Percentiles rank a stretch among this genome's conserved stretches.
These are phyloP conservation scores for Atta cephalotes DNA, from an alignment of 1,140 invertebrate species.

Conservation along the genomic window DNA sequence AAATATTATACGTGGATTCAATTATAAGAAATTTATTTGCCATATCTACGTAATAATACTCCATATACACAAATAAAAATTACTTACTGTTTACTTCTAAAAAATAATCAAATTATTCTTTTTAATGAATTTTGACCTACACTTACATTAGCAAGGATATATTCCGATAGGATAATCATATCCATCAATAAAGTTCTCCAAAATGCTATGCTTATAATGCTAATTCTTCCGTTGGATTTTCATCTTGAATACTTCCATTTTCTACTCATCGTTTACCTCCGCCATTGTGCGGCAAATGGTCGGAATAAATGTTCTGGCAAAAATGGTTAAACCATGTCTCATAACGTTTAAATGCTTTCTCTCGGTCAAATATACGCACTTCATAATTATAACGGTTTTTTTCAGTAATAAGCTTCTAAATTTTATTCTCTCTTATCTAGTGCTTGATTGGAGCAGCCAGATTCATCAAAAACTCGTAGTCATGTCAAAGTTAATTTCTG, in stretches of 20 bases:
- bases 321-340: conserved; percentile 13
- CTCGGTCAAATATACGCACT: neutral
- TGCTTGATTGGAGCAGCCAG: neutral
- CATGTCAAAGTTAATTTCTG: conserved; percentile 26
- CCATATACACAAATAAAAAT: conserved; percentile 23
- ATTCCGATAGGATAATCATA: neutral
- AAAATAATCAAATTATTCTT: conserved; percentile 28
- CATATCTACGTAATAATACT: conserved; percentile 38
- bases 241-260: conserved; percentile 53
- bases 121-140: neutral
- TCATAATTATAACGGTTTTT: neutral
- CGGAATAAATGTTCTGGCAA: conserved; percentile 18
- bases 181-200: conserved; percentile 63
- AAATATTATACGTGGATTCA: conserved; percentile 7
- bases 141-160: conserved; percentile 34
- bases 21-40: conserved; percentile 54
- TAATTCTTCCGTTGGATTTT: conserved; percentile 59
- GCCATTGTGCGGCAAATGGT: conserved; percentile 21
- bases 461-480: neutral
- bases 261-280: conserved; percentile 7
- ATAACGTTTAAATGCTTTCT: neutral
- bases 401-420: neutral
- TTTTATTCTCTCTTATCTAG: neutral
- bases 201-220: conserved; percentile 51
- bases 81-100: neutral